Evolutionary conservation across 2,113 vertebrate species (phyloP).

Genomic region (Nibea coibor): DNA sequence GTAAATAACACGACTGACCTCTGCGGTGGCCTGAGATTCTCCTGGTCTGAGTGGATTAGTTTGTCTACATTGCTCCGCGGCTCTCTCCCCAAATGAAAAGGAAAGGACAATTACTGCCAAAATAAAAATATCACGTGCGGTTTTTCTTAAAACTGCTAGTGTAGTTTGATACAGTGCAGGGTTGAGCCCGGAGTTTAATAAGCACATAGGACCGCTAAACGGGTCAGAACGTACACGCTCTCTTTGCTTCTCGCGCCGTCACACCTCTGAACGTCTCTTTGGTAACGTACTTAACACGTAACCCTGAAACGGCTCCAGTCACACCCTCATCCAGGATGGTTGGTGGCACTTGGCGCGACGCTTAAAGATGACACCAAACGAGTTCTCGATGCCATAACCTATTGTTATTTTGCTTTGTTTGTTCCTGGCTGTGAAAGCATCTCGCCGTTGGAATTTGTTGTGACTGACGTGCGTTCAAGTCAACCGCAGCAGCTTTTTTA

Average conservation of each 20-base stretch:
- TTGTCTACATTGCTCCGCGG: constrained; percentile 30
- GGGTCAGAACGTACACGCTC: not conserved
- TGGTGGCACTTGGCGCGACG: constrained; percentile 2
- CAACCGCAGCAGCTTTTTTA: constrained; percentile 1
- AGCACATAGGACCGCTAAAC: not conserved
- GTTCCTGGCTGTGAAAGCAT: not conserved
- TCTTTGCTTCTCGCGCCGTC: not conserved
- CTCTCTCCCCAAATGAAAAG: constrained; percentile 20
- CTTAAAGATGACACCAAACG: constrained; percentile 24
- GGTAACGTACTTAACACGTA: not conserved
- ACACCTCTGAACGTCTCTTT: not conserved
- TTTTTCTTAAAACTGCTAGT: not conserved
- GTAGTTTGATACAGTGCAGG: not conserved
- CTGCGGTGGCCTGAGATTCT: constrained; percentile 38
- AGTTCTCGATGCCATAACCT: not conserved
- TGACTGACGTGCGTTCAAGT: not conserved
- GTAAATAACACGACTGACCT: constrained; percentile 56
- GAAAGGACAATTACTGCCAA: not conserved
- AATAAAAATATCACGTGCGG: not conserved
- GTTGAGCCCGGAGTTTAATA: constrained; percentile 10
- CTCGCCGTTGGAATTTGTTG: not conserved
- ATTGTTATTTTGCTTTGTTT: constrained; percentile 4
- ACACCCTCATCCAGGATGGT: not conserved
- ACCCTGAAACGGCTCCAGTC: constrained; percentile 10
- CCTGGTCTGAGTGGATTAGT: constrained; percentile 58